Conservation (phyloP, 2,113 vertebrate species). For the Solea senegalensis region DNA sequence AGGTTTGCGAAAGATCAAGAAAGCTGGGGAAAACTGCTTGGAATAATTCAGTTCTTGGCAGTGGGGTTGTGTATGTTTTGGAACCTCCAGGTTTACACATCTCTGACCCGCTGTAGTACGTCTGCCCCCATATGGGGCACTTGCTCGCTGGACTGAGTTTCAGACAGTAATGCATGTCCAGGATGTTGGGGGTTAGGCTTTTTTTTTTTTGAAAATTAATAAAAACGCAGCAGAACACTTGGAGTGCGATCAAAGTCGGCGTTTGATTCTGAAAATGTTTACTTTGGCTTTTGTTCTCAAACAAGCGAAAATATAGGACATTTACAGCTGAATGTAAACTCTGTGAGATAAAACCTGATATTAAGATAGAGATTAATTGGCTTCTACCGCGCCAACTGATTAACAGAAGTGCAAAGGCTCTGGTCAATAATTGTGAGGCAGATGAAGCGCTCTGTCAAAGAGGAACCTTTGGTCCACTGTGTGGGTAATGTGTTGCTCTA, state of each 20-base stretch:
- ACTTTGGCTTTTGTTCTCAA: conserved; percentile 4
- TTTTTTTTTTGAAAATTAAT: conserved; percentile 17
- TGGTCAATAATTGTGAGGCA: conserved; percentile 12
- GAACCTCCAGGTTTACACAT: conserved; percentile 73
- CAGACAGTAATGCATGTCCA: conserved; percentile 49
- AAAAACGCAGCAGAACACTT: conserved; percentile 32
- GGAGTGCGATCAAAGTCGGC: conserved; percentile 39
- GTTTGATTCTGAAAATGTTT: conserved; percentile 21
- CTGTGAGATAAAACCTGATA: not conserved
- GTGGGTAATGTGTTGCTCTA: conserved; percentile 48
- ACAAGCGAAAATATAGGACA: conserved; percentile 11
- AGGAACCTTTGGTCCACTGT: conserved; percentile 42
- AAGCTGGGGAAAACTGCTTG: conserved; percentile 69
- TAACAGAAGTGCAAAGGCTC: not conserved
- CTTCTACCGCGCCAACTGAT: not conserved
- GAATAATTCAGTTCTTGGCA: conserved; percentile 81
- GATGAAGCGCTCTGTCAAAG: conserved; percentile 23
- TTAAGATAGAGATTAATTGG: not conserved
- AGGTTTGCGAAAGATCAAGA: conserved; percentile 76
- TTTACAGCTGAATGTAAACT: not conserved
- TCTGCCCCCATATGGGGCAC: conserved; percentile 63
- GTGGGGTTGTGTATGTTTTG: conserved; percentile 72
- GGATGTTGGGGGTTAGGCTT: conserved; percentile 23
- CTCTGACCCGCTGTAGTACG: conserved; percentile 65
- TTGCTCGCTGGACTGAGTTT: conserved; percentile 53